These are phyloP conservation scores for Cremastinae sp. DNA, from an alignment of 2,888 invertebrate genomes.

Conservation along the genomic window DNA sequence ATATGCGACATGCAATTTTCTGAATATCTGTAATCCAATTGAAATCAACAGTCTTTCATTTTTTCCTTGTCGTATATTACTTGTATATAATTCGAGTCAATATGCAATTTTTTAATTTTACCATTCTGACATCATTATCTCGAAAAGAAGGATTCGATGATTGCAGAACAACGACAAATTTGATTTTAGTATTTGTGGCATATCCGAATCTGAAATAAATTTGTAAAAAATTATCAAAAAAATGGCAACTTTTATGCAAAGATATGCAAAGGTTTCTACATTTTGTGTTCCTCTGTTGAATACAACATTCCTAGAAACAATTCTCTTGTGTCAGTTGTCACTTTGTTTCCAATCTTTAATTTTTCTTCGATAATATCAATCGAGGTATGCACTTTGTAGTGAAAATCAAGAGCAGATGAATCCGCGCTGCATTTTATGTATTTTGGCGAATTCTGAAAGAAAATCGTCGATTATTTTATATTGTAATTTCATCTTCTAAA, in stretches of 20 bases:
- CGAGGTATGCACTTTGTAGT: conserved; percentile 96
- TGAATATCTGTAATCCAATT: conserved; percentile 91
- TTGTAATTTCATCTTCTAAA: not conserved
- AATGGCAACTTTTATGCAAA: not conserved
- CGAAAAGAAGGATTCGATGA: conserved; percentile 92
- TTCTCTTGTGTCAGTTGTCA: conserved; percentile 90
- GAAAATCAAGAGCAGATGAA: conserved; percentile 92
- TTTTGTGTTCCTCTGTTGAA: conserved; percentile 97
- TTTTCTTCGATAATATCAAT: conserved; percentile 95
- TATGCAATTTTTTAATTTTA: conserved; percentile 75
- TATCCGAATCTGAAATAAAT: conserved; percentile 90
- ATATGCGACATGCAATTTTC: conserved; percentile 94
- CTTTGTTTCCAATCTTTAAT: conserved; percentile 83
- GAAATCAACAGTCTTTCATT: too few relatives aligned
- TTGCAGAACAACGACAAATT: conserved; percentile 95
- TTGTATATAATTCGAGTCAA: conserved; percentile 6
- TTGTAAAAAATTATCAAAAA: too few relatives aligned
- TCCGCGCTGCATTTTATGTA: conserved; percentile 90
- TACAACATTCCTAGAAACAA: conserved; percentile 94
- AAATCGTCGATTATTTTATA: not conserved
- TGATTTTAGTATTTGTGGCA: conserved; percentile 98
- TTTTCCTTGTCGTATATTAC: too few relatives aligned
- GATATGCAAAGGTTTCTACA: conserved; percentile 84
- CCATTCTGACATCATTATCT: conserved; percentile 96
- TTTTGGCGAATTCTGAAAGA: conserved; percentile 92